Percentiles rank a stretch among this genome's conserved stretches.
Evolutionary conservation across 2,797 vertebrate genomes (phyloP).

Genomic region (Gymnothorax reevesii): DNA sequence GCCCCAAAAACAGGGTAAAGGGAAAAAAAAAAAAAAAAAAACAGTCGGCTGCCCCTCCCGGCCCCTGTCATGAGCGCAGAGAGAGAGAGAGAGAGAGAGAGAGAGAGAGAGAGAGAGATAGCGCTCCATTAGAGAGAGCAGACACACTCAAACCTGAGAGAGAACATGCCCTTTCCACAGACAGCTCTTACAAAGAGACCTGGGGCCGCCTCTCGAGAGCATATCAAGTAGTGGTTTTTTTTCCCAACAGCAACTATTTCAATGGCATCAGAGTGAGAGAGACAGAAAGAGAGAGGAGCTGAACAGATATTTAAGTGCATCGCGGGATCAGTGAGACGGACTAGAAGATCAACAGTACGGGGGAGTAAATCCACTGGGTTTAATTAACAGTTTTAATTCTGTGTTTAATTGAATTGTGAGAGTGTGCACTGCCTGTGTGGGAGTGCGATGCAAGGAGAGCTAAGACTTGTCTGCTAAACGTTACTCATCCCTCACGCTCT

Average conservation of each 20-base stretch:
- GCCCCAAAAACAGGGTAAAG: too few relatives aligned
- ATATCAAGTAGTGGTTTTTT: neutral
- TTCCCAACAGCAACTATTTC: neutral
- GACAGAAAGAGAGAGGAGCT: neutral
- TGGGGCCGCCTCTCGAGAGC: neutral
- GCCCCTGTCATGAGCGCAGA: neutral
- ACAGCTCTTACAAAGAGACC: neutral
- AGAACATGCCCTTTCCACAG: neutral
- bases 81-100: neutral
- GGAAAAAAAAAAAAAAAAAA: too few relatives aligned
- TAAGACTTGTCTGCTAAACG: constrained; percentile 28
- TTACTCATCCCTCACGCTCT: constrained; percentile 4
- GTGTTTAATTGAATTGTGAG: neutral
- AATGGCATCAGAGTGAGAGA: neutral
- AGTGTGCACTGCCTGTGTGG: neutral
- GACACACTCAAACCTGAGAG: neutral
- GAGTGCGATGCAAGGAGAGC: constrained; percentile 22
- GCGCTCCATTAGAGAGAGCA: neutral
- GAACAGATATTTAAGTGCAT: too few relatives aligned
- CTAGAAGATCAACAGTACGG: neutral
- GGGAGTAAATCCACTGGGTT: neutral
- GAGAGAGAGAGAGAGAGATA: neutral
- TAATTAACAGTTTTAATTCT: neutral
- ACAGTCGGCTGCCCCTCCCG: too few relatives aligned
- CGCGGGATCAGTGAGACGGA: too few relatives aligned